These are phyloP conservation scores for Catostomus latipinnis DNA, from an alignment of 2,797 vertebrate species.

Conservation along the genomic window DNA sequence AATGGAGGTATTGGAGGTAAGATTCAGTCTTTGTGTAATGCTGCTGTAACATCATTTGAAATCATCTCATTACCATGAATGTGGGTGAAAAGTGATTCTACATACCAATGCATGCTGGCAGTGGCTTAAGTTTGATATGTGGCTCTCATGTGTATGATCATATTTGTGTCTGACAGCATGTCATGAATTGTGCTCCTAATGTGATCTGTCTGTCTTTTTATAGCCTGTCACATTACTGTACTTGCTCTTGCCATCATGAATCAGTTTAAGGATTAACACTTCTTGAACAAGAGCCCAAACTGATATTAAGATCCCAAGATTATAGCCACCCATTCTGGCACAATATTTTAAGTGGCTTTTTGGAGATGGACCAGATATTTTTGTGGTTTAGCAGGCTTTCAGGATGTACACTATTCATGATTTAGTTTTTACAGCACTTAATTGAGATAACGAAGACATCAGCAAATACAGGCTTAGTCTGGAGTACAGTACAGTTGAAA, in stretches of 20 bases:
- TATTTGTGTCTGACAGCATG: constrained; percentile 54
- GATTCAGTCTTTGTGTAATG: constrained; percentile 54
- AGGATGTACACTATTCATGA: constrained; percentile 21
- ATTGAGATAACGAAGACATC: constrained; percentile 33
- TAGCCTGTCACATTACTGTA: constrained; percentile 61
- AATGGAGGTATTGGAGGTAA: constrained; percentile 81
- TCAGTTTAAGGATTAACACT: constrained; percentile 17
- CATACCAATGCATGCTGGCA: constrained; percentile 45
- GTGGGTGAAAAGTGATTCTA: neutral
- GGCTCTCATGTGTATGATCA: constrained; percentile 43
- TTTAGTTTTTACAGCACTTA: constrained; percentile 43
- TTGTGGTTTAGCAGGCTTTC: neutral
- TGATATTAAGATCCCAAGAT: constrained; percentile 6
- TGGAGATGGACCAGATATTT: constrained; percentile 37
- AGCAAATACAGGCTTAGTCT: constrained; percentile 5
- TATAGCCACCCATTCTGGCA: neutral
- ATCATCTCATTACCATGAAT: constrained; percentile 22
- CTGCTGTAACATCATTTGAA: constrained; percentile 13
- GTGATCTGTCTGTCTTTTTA: constrained; percentile 58
- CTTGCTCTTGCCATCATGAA: constrained; percentile 63
- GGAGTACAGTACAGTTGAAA: neutral
- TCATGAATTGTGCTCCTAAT: constrained; percentile 58
- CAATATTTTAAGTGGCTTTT: constrained; percentile 49
- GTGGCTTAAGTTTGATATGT: constrained; percentile 28
- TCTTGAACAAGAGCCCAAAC: constrained; percentile 32